Conservation (phyloP, 2,113 vertebrate genomes). For the Suncus etruscus region DNA sequence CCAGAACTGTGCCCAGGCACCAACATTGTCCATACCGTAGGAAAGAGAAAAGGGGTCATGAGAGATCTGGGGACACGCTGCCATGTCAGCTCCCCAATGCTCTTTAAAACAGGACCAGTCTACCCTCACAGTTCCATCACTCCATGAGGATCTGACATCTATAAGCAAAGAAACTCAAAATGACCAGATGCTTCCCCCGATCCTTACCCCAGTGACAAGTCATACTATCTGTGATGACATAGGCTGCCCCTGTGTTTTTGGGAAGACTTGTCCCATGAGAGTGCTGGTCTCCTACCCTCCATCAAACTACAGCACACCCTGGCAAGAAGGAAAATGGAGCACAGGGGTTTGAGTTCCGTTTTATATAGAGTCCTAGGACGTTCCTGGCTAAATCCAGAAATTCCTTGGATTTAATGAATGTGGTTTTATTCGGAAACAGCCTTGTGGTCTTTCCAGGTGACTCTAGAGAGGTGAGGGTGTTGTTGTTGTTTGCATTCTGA, state of each 20-base stretch:
- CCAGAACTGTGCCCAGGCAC: neutral
- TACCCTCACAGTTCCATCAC: neutral
- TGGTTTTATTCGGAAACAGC: neutral
- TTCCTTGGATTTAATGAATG: neutral
- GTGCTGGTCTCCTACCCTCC: too few relatives aligned
- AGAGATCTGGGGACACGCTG: neutral
- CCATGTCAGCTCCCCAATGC: neutral
- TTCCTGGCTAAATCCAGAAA: neutral
- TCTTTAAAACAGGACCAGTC: neutral
- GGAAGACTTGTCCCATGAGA: neutral
- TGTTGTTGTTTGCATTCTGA: neutral
- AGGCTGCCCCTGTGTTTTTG: neutral
- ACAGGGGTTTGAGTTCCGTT: accelerated
- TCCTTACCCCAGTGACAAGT: accelerated
- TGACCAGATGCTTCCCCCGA: too few relatives aligned
- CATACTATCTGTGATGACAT: too few relatives aligned
- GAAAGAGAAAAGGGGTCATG: neutral
- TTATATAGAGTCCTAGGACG: neutral
- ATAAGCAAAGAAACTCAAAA: neutral
- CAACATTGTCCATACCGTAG: neutral
- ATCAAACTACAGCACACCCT: neutral
- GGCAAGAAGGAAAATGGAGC: neutral
- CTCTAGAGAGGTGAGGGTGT: neutral
- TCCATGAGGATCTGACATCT: neutral
- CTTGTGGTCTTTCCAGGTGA: neutral